Evolutionary conservation across 2,888 invertebrate genomes (phyloP), one percentile per base, ranked within the genome.

Genomic region (Cephonodes hylas): DNA sequence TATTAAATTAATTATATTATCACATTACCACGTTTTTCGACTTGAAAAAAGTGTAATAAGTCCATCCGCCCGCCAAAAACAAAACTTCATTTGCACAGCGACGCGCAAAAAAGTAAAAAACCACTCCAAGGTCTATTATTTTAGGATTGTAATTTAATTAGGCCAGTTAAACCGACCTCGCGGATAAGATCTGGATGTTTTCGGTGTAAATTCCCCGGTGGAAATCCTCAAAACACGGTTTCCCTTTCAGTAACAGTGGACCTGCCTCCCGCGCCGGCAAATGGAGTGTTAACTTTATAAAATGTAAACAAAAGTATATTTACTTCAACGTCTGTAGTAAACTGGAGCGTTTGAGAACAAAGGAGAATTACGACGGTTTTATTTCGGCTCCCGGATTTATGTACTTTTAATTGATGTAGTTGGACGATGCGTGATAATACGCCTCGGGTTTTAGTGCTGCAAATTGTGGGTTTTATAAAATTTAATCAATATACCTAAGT

Each of bases 221-320:
- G 73, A 73, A 78, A 73, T 76, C 72, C 71, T 73, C 63, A 69
- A 71, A 80, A 84, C 83, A 84, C 66, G 82, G 63, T 76, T 81
- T 79, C 70, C 71, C 83, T 81, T 76, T 83, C 74, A 77, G 74
- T 64, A 68, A 69, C 67, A 68, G 65, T 63, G 69, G 62, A 57
- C 62, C 66, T 69, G 66, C 70, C 73, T 66, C 64, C 65, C n/a
- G n/a, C n/a, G 62, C 44, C 58, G 64, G 67, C 67, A 70, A 77
- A 79, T 75, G 72, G 73, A 66, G 64, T 65, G 69, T 73, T 75
- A 74, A 75, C 76, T 76, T 71, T 62, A 62, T 64, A 64, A 61
- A 68, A 65, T 42, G 53, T 22, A 46, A 53, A 25, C 42, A 53
- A 48, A 42, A 18, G 15, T 34, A 46, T 59, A 34, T 48, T 53